A percentile compares a stretch with the other conserved stretches of the same genome.
phyloP scores from a whole-genome alignment of 1,140 invertebrate species.

The Micrasema longulum region DNA sequence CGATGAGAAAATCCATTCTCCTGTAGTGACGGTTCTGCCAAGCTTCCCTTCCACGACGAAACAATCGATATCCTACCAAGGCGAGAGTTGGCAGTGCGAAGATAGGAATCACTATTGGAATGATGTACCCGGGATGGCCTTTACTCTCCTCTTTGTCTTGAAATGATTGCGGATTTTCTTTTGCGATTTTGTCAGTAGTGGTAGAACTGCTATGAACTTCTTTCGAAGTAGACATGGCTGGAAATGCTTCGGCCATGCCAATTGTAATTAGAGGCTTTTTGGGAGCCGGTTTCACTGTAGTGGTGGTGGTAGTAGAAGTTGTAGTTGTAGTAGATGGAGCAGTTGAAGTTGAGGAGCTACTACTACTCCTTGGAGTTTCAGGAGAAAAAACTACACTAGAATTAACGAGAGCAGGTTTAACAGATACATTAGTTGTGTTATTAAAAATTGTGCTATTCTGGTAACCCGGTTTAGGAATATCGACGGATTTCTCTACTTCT shows the following conservation, averaged over 20 bases:
- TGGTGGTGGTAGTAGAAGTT: conserved; percentile 36
- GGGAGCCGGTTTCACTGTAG: conserved; percentile 56
- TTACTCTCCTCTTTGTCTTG: conserved; percentile 57
- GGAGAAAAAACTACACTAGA: neutral
- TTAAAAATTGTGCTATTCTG: too few relatives aligned
- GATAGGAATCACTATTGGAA: conserved; percentile 75
- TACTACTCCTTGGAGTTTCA: neutral
- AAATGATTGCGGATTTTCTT: conserved; percentile 18
- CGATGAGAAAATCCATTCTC: conserved; percentile 83
- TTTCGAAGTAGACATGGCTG: conserved; percentile 13
- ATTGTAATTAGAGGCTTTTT: conserved; percentile 61
- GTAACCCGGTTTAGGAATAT: too few relatives aligned
- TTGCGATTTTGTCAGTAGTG: neutral
- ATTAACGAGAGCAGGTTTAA: too few relatives aligned
- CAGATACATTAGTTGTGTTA: too few relatives aligned
- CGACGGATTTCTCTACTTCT: too few relatives aligned
- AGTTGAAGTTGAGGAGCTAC: too few relatives aligned
- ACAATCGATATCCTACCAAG: conserved; percentile 70
- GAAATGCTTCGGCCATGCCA: conserved; percentile 55
- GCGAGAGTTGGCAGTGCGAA: conserved; percentile 74
- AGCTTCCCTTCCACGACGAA: conserved; percentile 76
- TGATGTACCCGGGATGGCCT: conserved; percentile 69
- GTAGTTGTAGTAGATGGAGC: neutral
- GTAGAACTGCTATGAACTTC: conserved; percentile 20
- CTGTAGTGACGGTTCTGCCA: conserved; percentile 83